phyloP scores from a whole-genome alignment of 1,140 invertebrate genomes.

The Acromyrmex heyeri region DNA sequence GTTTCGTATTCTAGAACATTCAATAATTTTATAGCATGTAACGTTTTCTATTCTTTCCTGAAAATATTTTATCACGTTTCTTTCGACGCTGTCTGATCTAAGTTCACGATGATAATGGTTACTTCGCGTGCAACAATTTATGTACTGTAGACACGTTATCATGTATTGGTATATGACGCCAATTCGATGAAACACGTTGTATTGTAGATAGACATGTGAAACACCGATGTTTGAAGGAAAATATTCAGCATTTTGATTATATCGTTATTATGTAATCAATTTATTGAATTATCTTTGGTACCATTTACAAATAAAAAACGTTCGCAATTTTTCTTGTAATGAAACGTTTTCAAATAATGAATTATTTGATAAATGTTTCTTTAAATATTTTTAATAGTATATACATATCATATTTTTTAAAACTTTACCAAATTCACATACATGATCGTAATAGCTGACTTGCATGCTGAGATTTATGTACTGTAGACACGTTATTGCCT shows the following conservation, averaged over 20 bases:
- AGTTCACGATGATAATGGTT: conserved; percentile 52
- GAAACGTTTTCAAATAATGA: background rate
- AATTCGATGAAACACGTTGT: conserved; percentile 37
- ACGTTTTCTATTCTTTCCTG: conserved; percentile 35
- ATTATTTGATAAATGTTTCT: background rate
- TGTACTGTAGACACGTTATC: conserved; percentile 65
- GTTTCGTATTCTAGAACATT: background rate
- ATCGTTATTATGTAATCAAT: background rate
- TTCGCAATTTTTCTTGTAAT: background rate
- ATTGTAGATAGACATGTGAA: conserved; percentile 1
- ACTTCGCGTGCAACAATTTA: conserved; percentile 63
- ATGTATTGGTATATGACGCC: conserved; percentile 55
- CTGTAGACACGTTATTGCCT: conserved; percentile 74
- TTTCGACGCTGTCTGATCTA: conserved; percentile 51
- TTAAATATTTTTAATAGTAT: background rate
- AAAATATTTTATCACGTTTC: conserved; percentile 57
- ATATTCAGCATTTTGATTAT: background rate
- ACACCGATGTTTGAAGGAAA: conserved; percentile 6
- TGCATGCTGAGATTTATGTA: conserved; percentile 69
- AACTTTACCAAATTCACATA: conserved; percentile 41
- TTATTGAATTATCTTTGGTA: background rate
- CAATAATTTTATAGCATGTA: conserved; percentile 43
- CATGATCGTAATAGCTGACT: conserved; percentile 66
- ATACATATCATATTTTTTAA: background rate
- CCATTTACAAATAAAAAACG: background rate